Conservation (phyloP, 2,113 vertebrate genomes). For the Hippocampus zosterae region DNA sequence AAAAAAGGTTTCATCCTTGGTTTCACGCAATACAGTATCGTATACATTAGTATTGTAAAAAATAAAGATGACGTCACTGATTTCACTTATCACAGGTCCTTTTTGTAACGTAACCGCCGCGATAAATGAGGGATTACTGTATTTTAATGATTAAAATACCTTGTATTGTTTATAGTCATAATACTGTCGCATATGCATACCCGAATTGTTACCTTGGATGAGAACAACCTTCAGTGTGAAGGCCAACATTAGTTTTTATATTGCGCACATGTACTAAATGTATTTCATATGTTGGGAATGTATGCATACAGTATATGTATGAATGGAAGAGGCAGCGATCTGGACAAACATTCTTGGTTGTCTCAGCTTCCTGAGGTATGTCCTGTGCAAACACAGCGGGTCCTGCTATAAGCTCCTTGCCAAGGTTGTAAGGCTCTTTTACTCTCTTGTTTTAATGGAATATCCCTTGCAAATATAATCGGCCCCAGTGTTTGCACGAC, state of each 20-base stretch:
- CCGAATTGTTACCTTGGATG: background rate
- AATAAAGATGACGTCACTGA: too few species aligned
- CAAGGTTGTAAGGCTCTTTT: conserved; percentile 53
- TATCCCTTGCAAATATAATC: conserved; percentile 65
- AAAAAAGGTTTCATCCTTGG: too few species aligned
- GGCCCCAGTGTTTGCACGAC: conserved; percentile 39
- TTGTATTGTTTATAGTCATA: background rate
- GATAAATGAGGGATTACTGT: too few species aligned
- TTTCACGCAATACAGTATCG: too few species aligned
- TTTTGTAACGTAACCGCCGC: too few species aligned
- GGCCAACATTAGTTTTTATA: background rate
- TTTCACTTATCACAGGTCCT: too few species aligned
- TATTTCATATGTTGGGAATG: conserved; percentile 23
- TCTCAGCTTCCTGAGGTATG: conserved; percentile 75
- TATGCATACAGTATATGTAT: conserved; percentile 40
- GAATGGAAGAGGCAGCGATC: conserved; percentile 58
- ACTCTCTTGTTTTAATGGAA: conserved; percentile 60
- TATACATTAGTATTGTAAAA: too few species aligned
- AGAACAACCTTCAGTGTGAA: background rate
- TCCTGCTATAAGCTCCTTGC: conserved; percentile 66
- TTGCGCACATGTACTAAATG: conserved; percentile 1
- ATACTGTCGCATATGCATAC: background rate
- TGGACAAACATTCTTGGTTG: conserved; percentile 74
- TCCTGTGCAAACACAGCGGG: conserved; percentile 74
- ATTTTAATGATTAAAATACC: background rate